Evolutionary conservation across 2,888 invertebrate genomes (phyloP).

Genomic region (Netelia inedita): DNA sequence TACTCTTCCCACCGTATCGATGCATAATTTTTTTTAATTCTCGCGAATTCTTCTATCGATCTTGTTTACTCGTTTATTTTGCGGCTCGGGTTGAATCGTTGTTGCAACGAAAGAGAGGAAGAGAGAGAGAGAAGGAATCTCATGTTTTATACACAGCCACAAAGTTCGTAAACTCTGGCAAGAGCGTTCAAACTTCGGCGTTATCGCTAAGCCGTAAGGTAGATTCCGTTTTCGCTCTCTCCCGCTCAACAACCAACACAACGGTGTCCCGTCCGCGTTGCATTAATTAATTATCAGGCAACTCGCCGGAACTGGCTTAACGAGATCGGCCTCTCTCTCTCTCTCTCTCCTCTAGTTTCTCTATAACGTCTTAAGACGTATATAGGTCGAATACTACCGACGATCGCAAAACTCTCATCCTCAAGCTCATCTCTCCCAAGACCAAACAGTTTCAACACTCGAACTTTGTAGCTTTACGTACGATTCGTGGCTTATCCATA

Average conservation of each 20-base stretch:
- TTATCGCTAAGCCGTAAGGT: constrained; percentile 47
- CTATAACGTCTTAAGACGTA: constrained; percentile 20
- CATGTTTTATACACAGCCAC: constrained; percentile 35
- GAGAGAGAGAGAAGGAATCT: constrained; percentile 2
- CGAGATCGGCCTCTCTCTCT: constrained; percentile 48
- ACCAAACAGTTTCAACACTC: not conserved
- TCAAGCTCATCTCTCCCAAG: not conserved
- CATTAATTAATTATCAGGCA: constrained; percentile 72
- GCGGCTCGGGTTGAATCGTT: too few relatives aligned
- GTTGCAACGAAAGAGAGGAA: too few relatives aligned
- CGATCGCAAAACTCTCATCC: not conserved
- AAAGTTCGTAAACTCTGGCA: constrained; percentile 54
- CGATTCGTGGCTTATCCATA: not conserved
- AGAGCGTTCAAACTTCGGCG: constrained; percentile 55
- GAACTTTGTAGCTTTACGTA: not conserved
- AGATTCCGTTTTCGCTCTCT: constrained; percentile 8
- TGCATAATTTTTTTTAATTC: too few relatives aligned
- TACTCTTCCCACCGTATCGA: too few relatives aligned
- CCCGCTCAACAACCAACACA: constrained; percentile 37
- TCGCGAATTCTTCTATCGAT: too few relatives aligned
- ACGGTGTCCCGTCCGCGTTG: constrained; percentile 65
- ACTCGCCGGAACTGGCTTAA: constrained; percentile 61
- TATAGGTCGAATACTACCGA: constrained; percentile 4
- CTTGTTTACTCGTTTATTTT: too few relatives aligned
- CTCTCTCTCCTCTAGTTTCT: constrained; percentile 8